A percentile compares a stretch with the other conserved stretches of the same genome.
Conservation (phyloP, 2,113 vertebrate genomes). For the Macrotus californicus region DNA sequence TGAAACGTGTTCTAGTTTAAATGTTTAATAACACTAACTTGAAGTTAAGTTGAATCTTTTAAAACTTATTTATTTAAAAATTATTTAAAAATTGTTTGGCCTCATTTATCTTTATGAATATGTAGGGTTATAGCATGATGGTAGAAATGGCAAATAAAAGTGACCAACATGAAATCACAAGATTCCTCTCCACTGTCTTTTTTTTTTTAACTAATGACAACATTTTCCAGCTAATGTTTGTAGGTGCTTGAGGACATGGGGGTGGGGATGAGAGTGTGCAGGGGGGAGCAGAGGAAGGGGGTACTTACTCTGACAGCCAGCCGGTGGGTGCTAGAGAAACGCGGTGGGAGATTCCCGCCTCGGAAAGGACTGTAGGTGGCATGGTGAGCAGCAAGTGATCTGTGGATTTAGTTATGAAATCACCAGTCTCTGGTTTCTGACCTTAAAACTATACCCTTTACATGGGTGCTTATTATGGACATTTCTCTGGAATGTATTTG, state of each 20-base stretch:
- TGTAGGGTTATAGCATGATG: background rate
- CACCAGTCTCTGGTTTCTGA: background rate
- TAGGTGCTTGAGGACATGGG: background rate
- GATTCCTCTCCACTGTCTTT: background rate
- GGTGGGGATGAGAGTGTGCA: background rate
- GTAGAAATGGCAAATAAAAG: background rate
- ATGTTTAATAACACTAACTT: background rate
- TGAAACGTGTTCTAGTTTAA: background rate
- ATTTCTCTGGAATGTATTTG: background rate
- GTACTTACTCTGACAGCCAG: background rate
- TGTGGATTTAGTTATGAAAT: background rate
- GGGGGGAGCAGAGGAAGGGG: background rate
- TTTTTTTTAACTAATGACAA: background rate
- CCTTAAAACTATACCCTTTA: background rate
- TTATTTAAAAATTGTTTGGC: background rate
- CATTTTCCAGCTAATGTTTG: background rate
- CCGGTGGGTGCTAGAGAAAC: background rate
- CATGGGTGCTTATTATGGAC: background rate
- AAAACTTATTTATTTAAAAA: constrained; percentile 1
- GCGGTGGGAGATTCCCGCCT: background rate
- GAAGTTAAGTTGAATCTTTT: background rate
- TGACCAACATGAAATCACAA: background rate
- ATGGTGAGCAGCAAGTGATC: background rate
- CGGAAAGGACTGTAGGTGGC: background rate
- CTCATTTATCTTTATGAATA: background rate